Evolutionary conservation across 2,888 invertebrate species (phyloP), one percentile per base, ranked within the genome.

Genomic region (Hirtodrosophila histrioides): DNA sequence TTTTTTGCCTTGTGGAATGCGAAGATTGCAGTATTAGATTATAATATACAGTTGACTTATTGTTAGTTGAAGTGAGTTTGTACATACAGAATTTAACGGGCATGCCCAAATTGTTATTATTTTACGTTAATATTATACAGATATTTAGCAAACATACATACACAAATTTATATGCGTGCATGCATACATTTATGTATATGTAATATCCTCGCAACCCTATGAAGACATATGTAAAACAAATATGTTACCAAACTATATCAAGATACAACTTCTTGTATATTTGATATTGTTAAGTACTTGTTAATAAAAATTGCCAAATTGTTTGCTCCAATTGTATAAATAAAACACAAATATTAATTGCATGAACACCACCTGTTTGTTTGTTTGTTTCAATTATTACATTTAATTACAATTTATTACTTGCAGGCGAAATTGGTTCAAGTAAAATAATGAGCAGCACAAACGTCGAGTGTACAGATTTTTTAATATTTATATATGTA

Each of bases 11-110:
- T 41, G 62, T 70, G 76, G 72, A 60, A 61, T 70, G 65, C 68
- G 50, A 46, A 78, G 86, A 73, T 75, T 86, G 88, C 88, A 82
- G 82, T 82, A 82, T 82, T 82, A 88, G 73, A 57, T 72, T 68
- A 60, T 66, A 72, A 69, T 82, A 56, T 54, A 60, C 58, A 65
- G 46, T 80, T 79, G 58, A 63, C 58, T 50, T 54, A 61, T 61
- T 65, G 46, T 67, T 76, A 78, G 78, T 69, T 56, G 43, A 86
- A 68, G 54, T 67, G 65, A 69, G 48, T 17, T 75, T 69, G 75
- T 76, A 82, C 35, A 75, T 83, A 76, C 62, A 56, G 75, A 82
- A 84, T 86, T 82, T 82, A 70, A 36, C 50, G 81, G 77, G 81
- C 77, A 72, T 80, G 81, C 62, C 74, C 81, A 41, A 33, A 62